These are phyloP conservation scores for Drosophila melanica DNA, from an alignment of 1,140 invertebrate genomes.

Conservation along the genomic window DNA sequence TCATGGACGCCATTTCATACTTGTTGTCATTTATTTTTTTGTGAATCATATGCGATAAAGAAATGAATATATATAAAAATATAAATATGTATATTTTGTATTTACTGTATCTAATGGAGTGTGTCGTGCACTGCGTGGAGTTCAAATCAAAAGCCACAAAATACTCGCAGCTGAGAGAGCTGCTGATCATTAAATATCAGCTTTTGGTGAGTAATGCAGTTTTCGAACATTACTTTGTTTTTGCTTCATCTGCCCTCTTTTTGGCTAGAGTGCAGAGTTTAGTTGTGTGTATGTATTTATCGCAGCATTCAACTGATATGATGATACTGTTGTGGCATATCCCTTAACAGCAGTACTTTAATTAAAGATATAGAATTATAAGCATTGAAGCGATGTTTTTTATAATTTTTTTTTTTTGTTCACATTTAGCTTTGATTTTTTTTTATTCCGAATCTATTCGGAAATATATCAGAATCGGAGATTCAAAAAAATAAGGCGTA, in stretches of 20 bases:
- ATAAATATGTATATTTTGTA: constrained; percentile 20
- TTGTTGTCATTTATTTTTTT: constrained; percentile 37
- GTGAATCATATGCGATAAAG: constrained; percentile 79
- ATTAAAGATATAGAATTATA: constrained; percentile 66
- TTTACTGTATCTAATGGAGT: background rate
- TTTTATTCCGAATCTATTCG: background rate
- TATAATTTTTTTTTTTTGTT: too few species aligned
- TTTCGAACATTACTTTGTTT: constrained; percentile 55
- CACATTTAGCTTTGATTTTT: background rate
- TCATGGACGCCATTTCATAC: constrained; percentile 77
- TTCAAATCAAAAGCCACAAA: constrained; percentile 70
- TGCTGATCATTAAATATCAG: constrained; percentile 38
- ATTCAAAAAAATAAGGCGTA: background rate
- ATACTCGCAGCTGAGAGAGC: constrained; percentile 34
- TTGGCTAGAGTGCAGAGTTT: constrained; percentile 1
- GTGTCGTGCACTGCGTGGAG: constrained; percentile 12
- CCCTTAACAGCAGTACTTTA: constrained; percentile 39
- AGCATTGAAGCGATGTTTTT: too few species aligned
- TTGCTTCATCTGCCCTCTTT: background rate
- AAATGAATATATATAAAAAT: constrained; percentile 43
- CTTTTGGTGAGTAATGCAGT: constrained; percentile 65
- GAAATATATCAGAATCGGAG: background rate
- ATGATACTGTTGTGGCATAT: constrained; percentile 9
- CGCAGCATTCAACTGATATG: constrained; percentile 1
- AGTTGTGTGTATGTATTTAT: background rate